Evolutionary conservation across 2,113 vertebrate species (phyloP).

Genomic region (Brienomyrus brachyistius): DNA sequence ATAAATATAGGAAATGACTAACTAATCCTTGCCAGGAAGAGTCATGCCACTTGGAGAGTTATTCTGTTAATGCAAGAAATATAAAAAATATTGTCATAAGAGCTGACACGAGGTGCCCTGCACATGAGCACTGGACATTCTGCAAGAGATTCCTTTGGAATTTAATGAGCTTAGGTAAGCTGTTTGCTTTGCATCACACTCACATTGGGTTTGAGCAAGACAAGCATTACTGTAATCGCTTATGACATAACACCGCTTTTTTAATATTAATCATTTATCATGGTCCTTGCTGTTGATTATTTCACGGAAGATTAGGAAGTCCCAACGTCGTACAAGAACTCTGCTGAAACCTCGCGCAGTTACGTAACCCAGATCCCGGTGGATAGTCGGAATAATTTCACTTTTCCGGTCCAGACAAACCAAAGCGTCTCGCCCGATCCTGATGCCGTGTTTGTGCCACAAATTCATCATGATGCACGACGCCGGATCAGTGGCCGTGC

Average conservation of each 20-base stretch:
- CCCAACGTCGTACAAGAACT: neutral
- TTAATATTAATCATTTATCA: neutral
- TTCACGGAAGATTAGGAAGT: constrained; percentile 1
- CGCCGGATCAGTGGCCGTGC: constrained; percentile 15
- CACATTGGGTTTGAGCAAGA: neutral
- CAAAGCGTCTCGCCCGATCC: too few relatives aligned
- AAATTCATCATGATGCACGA: neutral
- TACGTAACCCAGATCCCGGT: neutral
- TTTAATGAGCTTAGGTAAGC: neutral
- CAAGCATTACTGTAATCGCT: neutral
- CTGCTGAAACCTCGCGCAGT: neutral
- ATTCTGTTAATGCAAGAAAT: neutral
- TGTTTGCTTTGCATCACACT: neutral
- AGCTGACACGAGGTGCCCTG: neutral
- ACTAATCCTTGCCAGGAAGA: neutral
- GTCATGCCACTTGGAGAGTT: neutral
- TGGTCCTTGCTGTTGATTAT: neutral
- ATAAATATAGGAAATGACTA: neutral
- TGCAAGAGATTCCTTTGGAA: neutral
- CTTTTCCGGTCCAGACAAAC: neutral
- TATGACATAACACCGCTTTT: neutral
- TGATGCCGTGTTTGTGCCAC: neutral
- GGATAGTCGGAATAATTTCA: neutral
- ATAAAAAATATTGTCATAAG: neutral
- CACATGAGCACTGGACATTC: neutral